Evolutionary conservation across 2,888 invertebrate genomes (phyloP), one percentile per base, ranked within the genome.

Genomic region (Bombylius major): DNA sequence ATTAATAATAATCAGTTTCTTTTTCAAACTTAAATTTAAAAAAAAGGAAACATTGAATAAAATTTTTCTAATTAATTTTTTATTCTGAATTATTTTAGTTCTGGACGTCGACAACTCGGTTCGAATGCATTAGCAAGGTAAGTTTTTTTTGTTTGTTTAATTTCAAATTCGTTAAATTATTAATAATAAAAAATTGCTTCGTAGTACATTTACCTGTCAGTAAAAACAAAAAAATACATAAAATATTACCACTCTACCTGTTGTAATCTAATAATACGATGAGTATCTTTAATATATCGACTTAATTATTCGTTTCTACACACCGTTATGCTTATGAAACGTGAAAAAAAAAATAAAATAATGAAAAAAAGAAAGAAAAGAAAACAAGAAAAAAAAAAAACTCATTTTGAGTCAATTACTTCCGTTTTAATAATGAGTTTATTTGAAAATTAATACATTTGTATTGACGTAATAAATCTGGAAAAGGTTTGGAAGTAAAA

Each of bases 111-210:
- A 70, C 85, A 88, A 75, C 79, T 89, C 65, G 86, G 89, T 70
- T 86, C 89, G 69, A 89, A 87, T 82, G 89, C 89, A 70, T 79
- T 89, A 82, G 89, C 89, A 67, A 89, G 88, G 89, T 89, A 78
- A 78, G 75, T 70, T 52, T 9, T 39, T n/a, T 46, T 12, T 47
- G 13, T 13, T 50, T 36, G 5, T 8, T 50, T 50, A 11, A 11
- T 47, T 36, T 23, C 23, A 23, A 23, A 23, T 23, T 23, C 23
- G 23, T 23, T 3, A 23, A 23, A 23, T 23, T 23, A 23, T 23
- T 23, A 23, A 23, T 2, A 23, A 23, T 2, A 23, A 23, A 23
- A 23, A 23, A 23, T 3, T 23, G 23, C 23, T 23, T 23, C 1
- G 23, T 23, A 23, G 23, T 23, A 23, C 23, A 23, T 23, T 23